Percentiles rank a stretch among this genome's conserved stretches.
These are phyloP conservation scores for Smutsia gigantea DNA, from an alignment of 2,797 vertebrate species.

Conservation along the genomic window DNA sequence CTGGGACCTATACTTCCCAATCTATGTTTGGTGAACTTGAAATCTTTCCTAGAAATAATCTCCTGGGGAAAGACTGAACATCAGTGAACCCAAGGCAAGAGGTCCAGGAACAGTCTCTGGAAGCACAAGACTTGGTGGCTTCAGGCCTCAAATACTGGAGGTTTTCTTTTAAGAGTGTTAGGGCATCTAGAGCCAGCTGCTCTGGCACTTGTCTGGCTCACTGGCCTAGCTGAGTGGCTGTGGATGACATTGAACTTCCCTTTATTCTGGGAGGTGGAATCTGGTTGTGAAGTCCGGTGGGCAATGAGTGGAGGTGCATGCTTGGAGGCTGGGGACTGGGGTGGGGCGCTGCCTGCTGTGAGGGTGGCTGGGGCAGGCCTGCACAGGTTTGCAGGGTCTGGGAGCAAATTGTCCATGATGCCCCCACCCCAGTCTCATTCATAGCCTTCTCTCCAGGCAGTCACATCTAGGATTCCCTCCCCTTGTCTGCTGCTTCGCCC, in stretches of 20 bases:
- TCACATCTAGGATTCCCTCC: too few relatives aligned
- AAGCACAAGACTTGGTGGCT: not conserved
- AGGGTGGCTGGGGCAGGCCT: too few relatives aligned
- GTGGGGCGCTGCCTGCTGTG: too few relatives aligned
- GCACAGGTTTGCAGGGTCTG: not conserved
- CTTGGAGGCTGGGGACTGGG: too few relatives aligned
- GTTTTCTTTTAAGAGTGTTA: not conserved
- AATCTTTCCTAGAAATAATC: not conserved
- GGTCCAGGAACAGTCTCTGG: not conserved
- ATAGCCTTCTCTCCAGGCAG: too few relatives aligned
- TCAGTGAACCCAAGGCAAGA: not conserved
- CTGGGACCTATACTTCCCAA: fast-evolving
- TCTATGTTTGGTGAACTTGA: not conserved
- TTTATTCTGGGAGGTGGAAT: not conserved
- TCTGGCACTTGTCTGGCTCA: not conserved
- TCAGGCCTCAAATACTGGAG: not conserved
- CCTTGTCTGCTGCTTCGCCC: not conserved
- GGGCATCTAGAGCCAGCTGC: not conserved
- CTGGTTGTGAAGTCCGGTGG: not conserved
- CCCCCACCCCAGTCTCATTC: too few relatives aligned
- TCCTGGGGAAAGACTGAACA: not conserved
- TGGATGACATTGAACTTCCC: not conserved
- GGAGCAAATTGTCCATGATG: not conserved
- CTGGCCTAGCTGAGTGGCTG: too few relatives aligned
- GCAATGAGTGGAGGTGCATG: not conserved